Percentiles rank a stretch among this genome's conserved stretches.
phyloP scores from a whole-genome alignment of 2,888 invertebrate species.

The Pandemis corylana region DNA sequence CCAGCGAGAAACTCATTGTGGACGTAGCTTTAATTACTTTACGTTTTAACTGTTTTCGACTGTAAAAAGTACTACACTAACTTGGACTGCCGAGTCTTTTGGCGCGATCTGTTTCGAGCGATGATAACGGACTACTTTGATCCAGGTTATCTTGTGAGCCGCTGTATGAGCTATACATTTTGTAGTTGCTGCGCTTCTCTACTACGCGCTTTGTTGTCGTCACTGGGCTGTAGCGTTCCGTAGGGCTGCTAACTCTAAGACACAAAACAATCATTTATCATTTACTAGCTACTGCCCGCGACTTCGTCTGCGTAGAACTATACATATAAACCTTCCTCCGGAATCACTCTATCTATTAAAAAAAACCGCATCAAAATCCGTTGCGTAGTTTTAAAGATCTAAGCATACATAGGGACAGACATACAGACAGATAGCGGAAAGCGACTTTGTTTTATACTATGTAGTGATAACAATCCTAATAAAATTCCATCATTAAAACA shows the following conservation, averaged over 20 bases:
- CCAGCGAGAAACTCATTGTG: not conserved
- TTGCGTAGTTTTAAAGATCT: too few species aligned
- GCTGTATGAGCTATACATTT: slow-evolving; percentile 76
- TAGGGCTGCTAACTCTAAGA: slow-evolving; percentile 73
- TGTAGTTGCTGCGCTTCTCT: slow-evolving; percentile 79
- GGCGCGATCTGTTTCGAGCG: slow-evolving; percentile 70
- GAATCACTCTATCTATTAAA: too few species aligned
- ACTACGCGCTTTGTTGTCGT: slow-evolving; percentile 76
- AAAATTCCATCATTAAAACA: not conserved
- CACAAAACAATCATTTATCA: not conserved
- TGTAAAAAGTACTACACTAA: slow-evolving; percentile 49
- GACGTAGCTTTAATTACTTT: slow-evolving; percentile 4
- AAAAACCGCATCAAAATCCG: too few species aligned
- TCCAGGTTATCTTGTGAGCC: slow-evolving; percentile 79
- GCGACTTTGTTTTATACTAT: too few species aligned
- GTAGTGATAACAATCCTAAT: not conserved
- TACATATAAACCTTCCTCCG: too few species aligned
- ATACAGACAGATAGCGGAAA: too few species aligned
- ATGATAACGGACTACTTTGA: slow-evolving; percentile 72
- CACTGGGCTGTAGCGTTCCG: slow-evolving; percentile 76
- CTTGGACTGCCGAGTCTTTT: slow-evolving; percentile 77
- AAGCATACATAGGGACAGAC: too few species aligned
- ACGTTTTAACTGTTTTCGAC: not conserved
- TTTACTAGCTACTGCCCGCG: too few species aligned
- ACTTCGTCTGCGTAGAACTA: too few species aligned